Base-by-base conservation (phyloP, 2,888 invertebrate species). In the Drosophila sordidapex region DNA sequence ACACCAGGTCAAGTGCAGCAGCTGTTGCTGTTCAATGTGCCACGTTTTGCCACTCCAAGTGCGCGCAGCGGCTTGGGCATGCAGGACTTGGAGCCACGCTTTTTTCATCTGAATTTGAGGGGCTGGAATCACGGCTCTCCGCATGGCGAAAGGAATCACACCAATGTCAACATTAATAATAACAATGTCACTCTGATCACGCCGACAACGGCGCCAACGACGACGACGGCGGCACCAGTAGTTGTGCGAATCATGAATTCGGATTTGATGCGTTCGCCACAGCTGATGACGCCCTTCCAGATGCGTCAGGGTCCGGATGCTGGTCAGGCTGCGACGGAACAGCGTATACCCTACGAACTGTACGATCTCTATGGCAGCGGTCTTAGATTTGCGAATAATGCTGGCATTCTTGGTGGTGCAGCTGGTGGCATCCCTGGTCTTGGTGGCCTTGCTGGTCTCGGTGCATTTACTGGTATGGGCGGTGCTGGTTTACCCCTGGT, bases 401-500 rank as follows among this genome's bases (percentile, higher is more conserved):
- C 18, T 29, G 72, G 29, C n/a, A 38, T 25, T 21, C 4, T 49
- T 4, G 52, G 25, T 2, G 36, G 36, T 27, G 25, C 10, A 25
- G n/a, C 25, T 6, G 35, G 27, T 36, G 33, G 29, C 13, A n/a
- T 54, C 2, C 21, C 21, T 43, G 5, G 62, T 4, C 8, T 52
- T 33, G 29, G 27, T 5, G 46, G 72, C 2, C 6, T 49, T 31
- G 21, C 21, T 6, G 10, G 73, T 8, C 5, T 52, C 27, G 21
- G 27, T 4, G 36, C 58, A 0, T 18, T 51, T 5, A 21, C 5
- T 8, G 62, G 57, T 1, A 18, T 60, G n/a, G 29, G 29, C 29
- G 43, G 31, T 43, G 57, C 43, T 2, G 62, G 66, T 4, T 49
- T 83, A 6, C 84, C 87, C 0, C 27, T 84, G 35, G 89, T 87